Evolutionary conservation across 2,113 vertebrate genomes (phyloP), one percentile per base, ranked within the genome.

Genomic region (Martes martes): DNA sequence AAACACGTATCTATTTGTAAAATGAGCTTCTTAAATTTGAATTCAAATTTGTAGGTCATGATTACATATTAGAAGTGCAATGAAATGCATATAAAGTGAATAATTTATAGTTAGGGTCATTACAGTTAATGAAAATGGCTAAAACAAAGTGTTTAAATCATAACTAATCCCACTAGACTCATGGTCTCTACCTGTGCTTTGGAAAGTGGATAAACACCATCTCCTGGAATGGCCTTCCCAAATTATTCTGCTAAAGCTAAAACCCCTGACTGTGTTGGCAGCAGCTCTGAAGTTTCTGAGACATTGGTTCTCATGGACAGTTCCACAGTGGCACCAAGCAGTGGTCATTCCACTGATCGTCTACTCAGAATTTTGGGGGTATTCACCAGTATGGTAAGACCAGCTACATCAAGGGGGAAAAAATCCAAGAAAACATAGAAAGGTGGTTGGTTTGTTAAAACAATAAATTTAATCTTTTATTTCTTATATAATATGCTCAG

Each of bases 121-220:
- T 89, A 93, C 18, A 85, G 94, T 95, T 98, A 98, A 98, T 98
- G 96, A 97, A 99, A 98, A 96, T 73, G 36, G 97, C 97, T 90
- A 10, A 86, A 91, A 91, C n/a, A 71, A 97, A 97, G 79, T 94
- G 55, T 96, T 98, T 98, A 98, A 99, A 98, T 98, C 61, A 97
- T 94, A 97, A 52, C 93, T 97, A 97, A 97, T 97, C 80, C 69
- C 93, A n/a, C 86, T 65, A 26, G 82, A 71, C 36, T 98, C 93
- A 97, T 92, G 89, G 87, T 83, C 86, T 98, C 98, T 93, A 94
- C 93, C 88, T 97, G 16, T 7, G 4, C 76, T 98, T 98, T 95
- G 83, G 79, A 94, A 93, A 94, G 87, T 80, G 76, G 45, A 94
- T 96, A 89, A 86, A 78, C 78, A 67, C 39, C 74, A 69, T 82